phyloP scores from a whole-genome alignment of 2,113 vertebrate genomes.

The Marcusenius ussheri region DNA sequence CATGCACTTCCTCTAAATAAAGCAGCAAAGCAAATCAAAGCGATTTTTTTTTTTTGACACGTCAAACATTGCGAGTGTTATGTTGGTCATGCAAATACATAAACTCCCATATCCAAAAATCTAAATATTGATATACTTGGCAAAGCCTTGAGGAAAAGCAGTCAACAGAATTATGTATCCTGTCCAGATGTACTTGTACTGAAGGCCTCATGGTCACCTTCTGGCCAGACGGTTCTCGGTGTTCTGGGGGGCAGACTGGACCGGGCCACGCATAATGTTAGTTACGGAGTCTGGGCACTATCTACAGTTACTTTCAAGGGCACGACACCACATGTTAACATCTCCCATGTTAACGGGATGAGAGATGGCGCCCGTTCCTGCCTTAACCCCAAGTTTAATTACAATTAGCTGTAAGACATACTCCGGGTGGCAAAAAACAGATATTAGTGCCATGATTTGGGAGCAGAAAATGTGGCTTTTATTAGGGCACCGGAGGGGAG shows the following conservation, averaged over 20 bases:
- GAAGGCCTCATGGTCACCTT: background rate
- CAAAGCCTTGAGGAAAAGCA: background rate
- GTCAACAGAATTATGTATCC: background rate
- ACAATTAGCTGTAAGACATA: background rate
- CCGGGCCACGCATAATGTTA: background rate
- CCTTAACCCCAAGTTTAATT: background rate
- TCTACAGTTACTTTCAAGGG: background rate
- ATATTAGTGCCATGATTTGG: background rate
- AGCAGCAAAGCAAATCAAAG: background rate
- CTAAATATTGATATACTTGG: constrained; percentile 3
- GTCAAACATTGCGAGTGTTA: background rate
- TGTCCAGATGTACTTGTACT: background rate
- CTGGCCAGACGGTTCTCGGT: background rate
- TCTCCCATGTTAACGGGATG: background rate
- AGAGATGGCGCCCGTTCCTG: background rate
- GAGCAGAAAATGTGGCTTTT: background rate
- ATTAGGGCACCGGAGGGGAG: background rate
- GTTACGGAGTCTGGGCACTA: background rate
- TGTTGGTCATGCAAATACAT: background rate
- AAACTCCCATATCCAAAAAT: background rate
- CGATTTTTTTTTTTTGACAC: background rate
- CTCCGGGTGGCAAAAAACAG: background rate
- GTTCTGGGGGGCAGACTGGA: background rate
- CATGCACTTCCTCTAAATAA: background rate
- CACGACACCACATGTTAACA: background rate